A percentile compares a stretch with the other conserved stretches of the same genome.
These are phyloP conservation scores for Andrena hattorfiana DNA, from an alignment of 2,888 invertebrate species.

Conservation along the genomic window DNA sequence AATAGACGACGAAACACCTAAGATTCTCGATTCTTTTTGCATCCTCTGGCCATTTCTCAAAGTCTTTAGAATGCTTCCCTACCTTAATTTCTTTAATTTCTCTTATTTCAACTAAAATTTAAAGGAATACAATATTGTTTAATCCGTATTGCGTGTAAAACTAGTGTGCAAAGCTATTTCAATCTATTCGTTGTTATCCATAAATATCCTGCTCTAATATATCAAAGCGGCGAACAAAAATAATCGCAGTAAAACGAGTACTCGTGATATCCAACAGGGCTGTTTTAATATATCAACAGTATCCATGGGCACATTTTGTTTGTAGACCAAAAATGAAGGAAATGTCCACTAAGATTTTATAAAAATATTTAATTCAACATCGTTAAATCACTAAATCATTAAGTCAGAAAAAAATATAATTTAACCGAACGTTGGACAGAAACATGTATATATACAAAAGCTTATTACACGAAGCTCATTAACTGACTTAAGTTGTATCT, in stretches of 20 bases:
- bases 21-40: slow-evolving; percentile 91
- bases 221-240: slow-evolving; percentile 8
- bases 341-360: slow-evolving; percentile 55
- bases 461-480: slow-evolving; percentile 54
- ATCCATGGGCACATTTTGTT: slow-evolving; percentile 61
- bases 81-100: slow-evolving; percentile 95
- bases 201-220: slow-evolving; percentile 21
- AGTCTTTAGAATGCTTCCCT: slow-evolving; percentile 95
- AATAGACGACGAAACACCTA: slow-evolving; percentile 95
- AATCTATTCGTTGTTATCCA: no score
- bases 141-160: no score
- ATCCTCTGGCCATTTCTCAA: slow-evolving; percentile 97
- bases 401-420: slow-evolving; percentile 16
- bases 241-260: slow-evolving; percentile 26
- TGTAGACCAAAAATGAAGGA: slow-evolving; percentile 69
- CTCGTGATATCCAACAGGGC: slow-evolving; percentile 46
- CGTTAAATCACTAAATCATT: slow-evolving; percentile 25
- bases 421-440: slow-evolving; percentile 20
- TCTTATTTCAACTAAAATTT: slow-evolving; percentile 88
- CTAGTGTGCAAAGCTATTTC: no score
- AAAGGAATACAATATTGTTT: slow-evolving; percentile 8
- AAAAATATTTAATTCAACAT: slow-evolving; percentile 25
- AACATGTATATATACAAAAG: slow-evolving; percentile 32
- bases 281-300: slow-evolving; percentile 66
- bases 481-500: slow-evolving; percentile 59